These are phyloP conservation scores for Hydrotaea cyrtoneurina DNA, from an alignment of 2,888 invertebrate genomes.

Conservation along the genomic window DNA sequence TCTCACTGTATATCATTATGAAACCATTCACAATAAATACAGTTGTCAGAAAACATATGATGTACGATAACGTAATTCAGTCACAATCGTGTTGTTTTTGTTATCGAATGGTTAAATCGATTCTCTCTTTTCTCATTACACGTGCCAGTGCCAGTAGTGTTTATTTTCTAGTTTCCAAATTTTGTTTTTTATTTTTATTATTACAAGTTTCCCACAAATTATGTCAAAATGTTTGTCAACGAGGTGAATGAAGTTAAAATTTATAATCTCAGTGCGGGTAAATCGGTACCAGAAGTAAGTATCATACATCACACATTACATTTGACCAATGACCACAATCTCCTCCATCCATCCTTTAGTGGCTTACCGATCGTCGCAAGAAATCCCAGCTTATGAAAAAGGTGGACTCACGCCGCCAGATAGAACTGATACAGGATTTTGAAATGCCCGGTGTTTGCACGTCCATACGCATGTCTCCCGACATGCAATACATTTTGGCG, in stretches of 20 bases:
- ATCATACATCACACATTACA: neutral
- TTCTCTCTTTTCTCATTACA: slow-evolving; percentile 39
- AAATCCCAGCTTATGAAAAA: slow-evolving; percentile 92
- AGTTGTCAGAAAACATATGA: neutral
- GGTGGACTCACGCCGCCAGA: slow-evolving; percentile 93
- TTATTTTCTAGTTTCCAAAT: neutral
- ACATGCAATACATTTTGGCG: slow-evolving; percentile 95
- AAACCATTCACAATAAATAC: slow-evolving; percentile 25
- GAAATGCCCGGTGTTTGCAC: slow-evolving; percentile 98
- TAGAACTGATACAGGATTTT: slow-evolving; percentile 99
- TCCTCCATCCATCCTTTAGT: slow-evolving; percentile 82
- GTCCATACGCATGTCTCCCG: slow-evolving; percentile 90
- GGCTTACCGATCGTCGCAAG: slow-evolving; percentile 92
- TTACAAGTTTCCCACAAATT: neutral
- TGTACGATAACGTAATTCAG: neutral
- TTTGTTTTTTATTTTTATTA: too few species aligned
- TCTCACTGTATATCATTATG: too few species aligned
- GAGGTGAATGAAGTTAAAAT: slow-evolving; percentile 98
- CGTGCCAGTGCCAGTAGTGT: slow-evolving; percentile 22
- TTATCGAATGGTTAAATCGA: neutral
- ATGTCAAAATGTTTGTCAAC: slow-evolving; percentile 90
- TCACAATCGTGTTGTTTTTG: slow-evolving; percentile 40
- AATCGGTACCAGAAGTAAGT: slow-evolving; percentile 97
- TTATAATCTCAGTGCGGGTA: slow-evolving; percentile 97
- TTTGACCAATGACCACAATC: neutral